Evolutionary conservation across 2,797 vertebrate species (phyloP).

Genomic region (Crossoptilon crossoptilon): DNA sequence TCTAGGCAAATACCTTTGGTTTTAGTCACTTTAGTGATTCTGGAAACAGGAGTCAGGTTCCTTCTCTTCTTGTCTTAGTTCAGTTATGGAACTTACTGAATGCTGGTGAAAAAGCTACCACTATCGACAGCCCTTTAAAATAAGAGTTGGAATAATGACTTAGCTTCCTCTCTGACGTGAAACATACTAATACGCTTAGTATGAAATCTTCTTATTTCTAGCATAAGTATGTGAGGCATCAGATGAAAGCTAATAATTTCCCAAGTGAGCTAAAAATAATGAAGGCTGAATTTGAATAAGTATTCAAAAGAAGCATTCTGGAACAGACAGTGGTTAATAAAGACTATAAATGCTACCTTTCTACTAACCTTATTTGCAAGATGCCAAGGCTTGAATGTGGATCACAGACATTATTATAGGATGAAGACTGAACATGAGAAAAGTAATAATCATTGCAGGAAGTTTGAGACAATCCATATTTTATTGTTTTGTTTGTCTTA

Average conservation of each 20-base stretch:
- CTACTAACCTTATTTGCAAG: background rate
- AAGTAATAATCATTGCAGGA: background rate
- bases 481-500: background rate
- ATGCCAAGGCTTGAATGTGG: background rate
- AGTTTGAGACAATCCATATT: background rate
- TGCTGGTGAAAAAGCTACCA: constrained; percentile 22
- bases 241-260: constrained; percentile 57
- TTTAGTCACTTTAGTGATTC: background rate
- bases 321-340: constrained; percentile 42
- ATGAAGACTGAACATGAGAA: background rate
- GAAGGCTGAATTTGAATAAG: constrained; percentile 35
- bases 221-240: constrained; percentile 54
- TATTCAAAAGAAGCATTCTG: constrained; percentile 9
- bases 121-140: constrained; percentile 51
- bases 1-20: background rate
- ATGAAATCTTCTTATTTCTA: constrained; percentile 72
- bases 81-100: constrained; percentile 19
- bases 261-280: constrained; percentile 57
- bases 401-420: background rate
- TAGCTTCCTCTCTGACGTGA: constrained; percentile 63
- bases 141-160: constrained; percentile 53
- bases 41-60: background rate
- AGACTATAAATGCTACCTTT: constrained; percentile 19
- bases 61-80: constrained; percentile 1
- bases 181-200: constrained; percentile 65